Base-by-base conservation (phyloP, 2,797 vertebrate genomes). In the Cyprinella venusta region DNA sequence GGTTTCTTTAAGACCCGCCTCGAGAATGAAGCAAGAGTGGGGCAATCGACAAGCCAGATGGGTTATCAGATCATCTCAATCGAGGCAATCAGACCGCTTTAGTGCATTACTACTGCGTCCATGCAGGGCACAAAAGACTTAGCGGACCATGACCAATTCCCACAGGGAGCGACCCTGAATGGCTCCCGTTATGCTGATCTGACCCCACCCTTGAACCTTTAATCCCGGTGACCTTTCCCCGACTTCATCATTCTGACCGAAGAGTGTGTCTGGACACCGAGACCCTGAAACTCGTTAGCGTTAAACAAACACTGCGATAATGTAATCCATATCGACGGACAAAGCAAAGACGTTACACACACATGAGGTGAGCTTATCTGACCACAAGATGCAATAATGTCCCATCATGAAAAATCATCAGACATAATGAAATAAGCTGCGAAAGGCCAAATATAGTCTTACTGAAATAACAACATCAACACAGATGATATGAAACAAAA, bases 131-230 rank as follows among this genome's bases (percentile, higher is more conserved):
- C 54, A 90, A 79, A 48, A 82, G 83, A 86, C 77, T 83, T 82
- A 82, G 87, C 61, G 86, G 59, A 87, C 87, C 80, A 63, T 76
- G 86, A 83, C 80, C 79, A 85, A 63, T 56, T 81, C 83, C 82
- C 87, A 70, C 76, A 81, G 87, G 88, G 82, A 87, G 84, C 61
- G 80, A 63, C 56, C 83, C 75, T 81, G 83, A 89, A 85, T 84
- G 59, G 40, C 82, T 64, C 81, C 85, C 76, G 19, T 84, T 80
- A 79, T 86, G 56, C 82, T 82, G 69, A 81, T 30, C 69, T 79
- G 89, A 89, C 88, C 87, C 81, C 84, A 65, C 79, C 86, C 89
- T 87, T 89, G 87, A 92, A 91, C 90, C 90, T 88, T 84, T 93
- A 92, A 92, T 92, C 92, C 85, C 61, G 85, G 89, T 92, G 88